These are phyloP conservation scores for Eupelmus urozonus DNA, from an alignment of 2,888 invertebrate genomes.

Conservation along the genomic window DNA sequence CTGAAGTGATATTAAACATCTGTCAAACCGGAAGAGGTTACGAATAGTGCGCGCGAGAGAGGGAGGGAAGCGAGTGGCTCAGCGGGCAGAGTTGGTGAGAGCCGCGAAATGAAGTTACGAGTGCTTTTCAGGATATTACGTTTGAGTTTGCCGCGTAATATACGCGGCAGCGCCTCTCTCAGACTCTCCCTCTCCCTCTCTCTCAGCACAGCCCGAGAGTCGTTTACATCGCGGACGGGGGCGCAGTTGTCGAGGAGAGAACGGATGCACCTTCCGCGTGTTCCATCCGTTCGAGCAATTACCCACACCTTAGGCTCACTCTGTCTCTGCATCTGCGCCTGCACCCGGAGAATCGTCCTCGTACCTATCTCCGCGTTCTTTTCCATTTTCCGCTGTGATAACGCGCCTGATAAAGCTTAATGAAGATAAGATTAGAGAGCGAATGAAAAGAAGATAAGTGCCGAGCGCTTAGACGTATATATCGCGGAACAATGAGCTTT, in stretches of 20 bases:
- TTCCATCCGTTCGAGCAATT: conserved; percentile 19
- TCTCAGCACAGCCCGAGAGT: conserved; percentile 2
- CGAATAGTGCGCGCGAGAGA: conserved; percentile 59
- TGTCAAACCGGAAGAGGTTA: conserved; percentile 70
- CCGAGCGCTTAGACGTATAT: not conserved
- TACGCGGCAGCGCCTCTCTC: conserved; percentile 61
- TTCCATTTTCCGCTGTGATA: not conserved
- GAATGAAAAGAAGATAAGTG: not conserved
- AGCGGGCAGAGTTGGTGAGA: conserved; percentile 55
- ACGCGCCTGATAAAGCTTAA: not conserved
- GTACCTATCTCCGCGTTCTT: too few species aligned
- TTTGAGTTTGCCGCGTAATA: conserved; percentile 75
- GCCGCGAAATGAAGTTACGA: conserved; percentile 70
- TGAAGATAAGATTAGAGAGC: not conserved
- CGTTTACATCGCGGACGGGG: conserved; percentile 17
- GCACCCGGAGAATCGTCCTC: not conserved
- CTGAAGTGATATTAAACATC: conserved; percentile 65
- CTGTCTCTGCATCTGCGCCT: not conserved
- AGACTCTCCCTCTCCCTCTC: conserved; percentile 6
- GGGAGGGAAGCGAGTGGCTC: not conserved
- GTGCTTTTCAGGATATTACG: conserved; percentile 75
- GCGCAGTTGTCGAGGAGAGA: conserved; percentile 16
- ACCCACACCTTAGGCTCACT: not conserved
- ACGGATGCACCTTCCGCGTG: conserved; percentile 4
- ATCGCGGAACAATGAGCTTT: conserved; percentile 6